Conservation (phyloP, 2,888 invertebrate species). For the Magallana nippona region DNA sequence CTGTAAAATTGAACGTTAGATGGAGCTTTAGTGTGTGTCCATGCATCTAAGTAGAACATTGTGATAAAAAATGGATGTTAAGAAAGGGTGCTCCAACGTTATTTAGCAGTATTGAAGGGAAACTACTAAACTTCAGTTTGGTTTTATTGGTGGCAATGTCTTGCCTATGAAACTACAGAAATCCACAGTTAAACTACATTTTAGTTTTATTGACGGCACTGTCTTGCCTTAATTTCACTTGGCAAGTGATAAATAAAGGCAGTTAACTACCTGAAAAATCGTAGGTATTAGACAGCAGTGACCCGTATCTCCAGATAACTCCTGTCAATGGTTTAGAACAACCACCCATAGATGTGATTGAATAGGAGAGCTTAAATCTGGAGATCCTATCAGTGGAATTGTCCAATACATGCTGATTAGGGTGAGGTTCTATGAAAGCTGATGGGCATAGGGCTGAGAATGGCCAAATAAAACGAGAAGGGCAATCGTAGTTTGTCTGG, state of each 20-base stretch:
- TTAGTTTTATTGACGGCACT: background rate
- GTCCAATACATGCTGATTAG: too few relatives aligned
- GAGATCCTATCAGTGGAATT: background rate
- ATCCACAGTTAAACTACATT: background rate
- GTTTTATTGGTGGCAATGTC: too few relatives aligned
- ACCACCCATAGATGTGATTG: background rate
- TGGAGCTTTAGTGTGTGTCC: background rate
- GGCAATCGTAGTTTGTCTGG: background rate
- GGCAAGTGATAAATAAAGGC: background rate
- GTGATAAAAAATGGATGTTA: too few relatives aligned
- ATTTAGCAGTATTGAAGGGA: background rate
- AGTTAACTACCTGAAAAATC: slow-evolving; percentile 21
- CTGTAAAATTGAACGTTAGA: background rate
- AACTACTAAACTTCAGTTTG: background rate
- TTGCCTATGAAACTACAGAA: too few relatives aligned
- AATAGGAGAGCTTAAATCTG: background rate
- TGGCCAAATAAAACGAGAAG: background rate
- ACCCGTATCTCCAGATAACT: background rate
- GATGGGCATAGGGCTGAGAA: too few relatives aligned
- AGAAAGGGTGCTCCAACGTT: too few relatives aligned
- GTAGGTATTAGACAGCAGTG: background rate
- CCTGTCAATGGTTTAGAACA: background rate
- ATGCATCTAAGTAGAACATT: too few relatives aligned
- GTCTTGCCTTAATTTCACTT: background rate
- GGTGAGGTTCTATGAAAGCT: too few relatives aligned